A percentile compares a stretch with the other conserved stretches of the same genome.
phyloP scores from a whole-genome alignment of 2,888 invertebrate genomes.

The Polydrusus pterygomalis region DNA sequence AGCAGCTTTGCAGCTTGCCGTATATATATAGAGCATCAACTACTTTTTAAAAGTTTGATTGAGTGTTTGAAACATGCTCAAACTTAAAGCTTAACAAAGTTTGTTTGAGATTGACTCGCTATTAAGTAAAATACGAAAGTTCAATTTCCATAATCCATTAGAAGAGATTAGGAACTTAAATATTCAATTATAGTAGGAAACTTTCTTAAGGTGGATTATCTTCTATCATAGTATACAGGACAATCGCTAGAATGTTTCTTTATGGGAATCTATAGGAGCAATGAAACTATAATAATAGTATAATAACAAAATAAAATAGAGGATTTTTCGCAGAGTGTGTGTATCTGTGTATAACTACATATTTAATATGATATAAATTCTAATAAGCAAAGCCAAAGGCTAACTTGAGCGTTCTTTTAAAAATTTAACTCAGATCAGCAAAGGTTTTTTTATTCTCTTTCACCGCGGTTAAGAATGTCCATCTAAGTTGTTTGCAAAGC shows the following conservation, averaged over 20 bases:
- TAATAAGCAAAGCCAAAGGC: too few species aligned
- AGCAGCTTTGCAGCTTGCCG: constrained; percentile 8
- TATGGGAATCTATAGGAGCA: not conserved
- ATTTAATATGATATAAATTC: too few species aligned
- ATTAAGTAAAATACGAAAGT: constrained; percentile 21
- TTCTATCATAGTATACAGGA: not conserved
- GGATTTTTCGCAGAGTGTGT: too few species aligned
- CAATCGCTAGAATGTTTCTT: not conserved
- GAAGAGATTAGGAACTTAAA: constrained; percentile 3
- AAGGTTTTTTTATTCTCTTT: too few species aligned
- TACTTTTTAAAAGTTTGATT: constrained; percentile 17
- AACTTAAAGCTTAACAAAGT: constrained; percentile 7
- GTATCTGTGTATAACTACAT: too few species aligned
- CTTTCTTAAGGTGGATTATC: not conserved
- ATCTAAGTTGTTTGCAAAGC: too few species aligned
- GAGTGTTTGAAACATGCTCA: constrained; percentile 6
- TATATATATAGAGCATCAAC: not conserved
- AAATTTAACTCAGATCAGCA: too few species aligned
- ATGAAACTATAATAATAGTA: too few species aligned
- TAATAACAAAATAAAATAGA: too few species aligned
- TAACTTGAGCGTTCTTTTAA: too few species aligned
- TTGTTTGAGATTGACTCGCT: not conserved
- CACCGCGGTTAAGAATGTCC: too few species aligned
- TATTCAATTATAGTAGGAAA: not conserved
- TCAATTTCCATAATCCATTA: constrained; percentile 14